These are phyloP conservation scores for Ctenosaura bakeri DNA, from an alignment of 2,797 vertebrate species.

Conservation along the genomic window DNA sequence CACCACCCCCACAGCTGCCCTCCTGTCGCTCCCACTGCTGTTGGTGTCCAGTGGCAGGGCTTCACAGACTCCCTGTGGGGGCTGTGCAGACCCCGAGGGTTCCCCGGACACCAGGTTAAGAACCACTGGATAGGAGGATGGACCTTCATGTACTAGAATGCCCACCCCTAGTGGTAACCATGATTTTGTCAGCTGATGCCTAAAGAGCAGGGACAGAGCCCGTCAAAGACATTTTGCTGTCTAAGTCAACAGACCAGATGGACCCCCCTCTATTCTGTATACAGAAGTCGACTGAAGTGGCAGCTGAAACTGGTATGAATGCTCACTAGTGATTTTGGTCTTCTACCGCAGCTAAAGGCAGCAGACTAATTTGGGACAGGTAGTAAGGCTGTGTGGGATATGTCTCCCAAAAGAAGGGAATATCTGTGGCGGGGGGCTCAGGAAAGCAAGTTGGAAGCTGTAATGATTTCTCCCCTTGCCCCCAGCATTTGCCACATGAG, in stretches of 20 bases:
- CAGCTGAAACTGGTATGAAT: neutral
- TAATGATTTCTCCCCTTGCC: neutral
- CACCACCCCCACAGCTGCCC: too few species aligned
- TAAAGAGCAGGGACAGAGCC: neutral
- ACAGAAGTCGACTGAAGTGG: neutral
- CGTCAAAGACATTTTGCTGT: neutral
- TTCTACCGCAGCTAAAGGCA: neutral
- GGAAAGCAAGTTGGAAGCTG: neutral
- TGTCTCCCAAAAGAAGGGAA: neutral
- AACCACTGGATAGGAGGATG: too few species aligned
- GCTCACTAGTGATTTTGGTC: neutral
- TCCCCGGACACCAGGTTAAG: too few species aligned
- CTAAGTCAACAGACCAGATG: neutral
- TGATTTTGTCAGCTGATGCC: neutral
- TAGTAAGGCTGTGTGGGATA: neutral
- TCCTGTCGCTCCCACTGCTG: too few species aligned
- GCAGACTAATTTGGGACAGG: neutral
- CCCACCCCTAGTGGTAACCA: neutral
- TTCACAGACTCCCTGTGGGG: too few species aligned
- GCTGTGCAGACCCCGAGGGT: too few species aligned
- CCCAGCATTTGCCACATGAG: neutral
- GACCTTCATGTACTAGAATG: too few species aligned
- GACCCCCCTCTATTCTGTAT: neutral
- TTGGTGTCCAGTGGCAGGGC: too few species aligned
- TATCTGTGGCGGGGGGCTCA: neutral